phyloP scores from a whole-genome alignment of 2,113 vertebrate genomes.

The Hippolais icterina region DNA sequence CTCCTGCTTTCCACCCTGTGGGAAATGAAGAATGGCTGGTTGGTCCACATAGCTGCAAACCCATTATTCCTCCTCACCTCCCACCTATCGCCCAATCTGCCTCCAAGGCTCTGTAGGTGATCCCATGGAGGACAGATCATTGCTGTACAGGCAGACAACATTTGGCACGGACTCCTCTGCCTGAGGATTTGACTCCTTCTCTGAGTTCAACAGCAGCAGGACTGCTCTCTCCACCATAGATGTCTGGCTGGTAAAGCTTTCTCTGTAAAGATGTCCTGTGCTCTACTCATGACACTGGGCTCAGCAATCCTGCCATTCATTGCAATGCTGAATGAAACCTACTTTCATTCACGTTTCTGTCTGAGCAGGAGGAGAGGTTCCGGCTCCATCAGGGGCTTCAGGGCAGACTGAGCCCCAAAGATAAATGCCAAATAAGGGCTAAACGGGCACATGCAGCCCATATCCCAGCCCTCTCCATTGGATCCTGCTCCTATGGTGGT shows the following conservation, averaged over 20 bases:
- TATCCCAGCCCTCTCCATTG: background rate
- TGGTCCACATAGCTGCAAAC: conserved; percentile 10
- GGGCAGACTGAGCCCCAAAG: background rate
- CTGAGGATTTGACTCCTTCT: background rate
- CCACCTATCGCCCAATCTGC: background rate
- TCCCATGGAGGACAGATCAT: background rate
- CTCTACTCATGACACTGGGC: background rate
- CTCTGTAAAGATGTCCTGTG: background rate
- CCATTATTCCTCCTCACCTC: background rate
- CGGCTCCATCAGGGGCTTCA: background rate
- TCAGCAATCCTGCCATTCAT: background rate
- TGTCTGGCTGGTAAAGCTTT: background rate
- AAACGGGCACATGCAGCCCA: background rate
- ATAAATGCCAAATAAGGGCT: background rate
- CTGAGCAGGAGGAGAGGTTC: background rate
- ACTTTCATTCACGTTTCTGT: background rate
- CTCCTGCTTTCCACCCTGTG: background rate
- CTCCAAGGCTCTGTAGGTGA: background rate
- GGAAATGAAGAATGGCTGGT: conserved; percentile 25
- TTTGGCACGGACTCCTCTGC: background rate
- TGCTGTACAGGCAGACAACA: background rate
- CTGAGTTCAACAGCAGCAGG: background rate
- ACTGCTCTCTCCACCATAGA: background rate
- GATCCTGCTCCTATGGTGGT: background rate
- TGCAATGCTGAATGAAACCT: background rate